Evolutionary conservation across 2,797 vertebrate genomes (phyloP).

Genomic region (Coilia nasus): DNA sequence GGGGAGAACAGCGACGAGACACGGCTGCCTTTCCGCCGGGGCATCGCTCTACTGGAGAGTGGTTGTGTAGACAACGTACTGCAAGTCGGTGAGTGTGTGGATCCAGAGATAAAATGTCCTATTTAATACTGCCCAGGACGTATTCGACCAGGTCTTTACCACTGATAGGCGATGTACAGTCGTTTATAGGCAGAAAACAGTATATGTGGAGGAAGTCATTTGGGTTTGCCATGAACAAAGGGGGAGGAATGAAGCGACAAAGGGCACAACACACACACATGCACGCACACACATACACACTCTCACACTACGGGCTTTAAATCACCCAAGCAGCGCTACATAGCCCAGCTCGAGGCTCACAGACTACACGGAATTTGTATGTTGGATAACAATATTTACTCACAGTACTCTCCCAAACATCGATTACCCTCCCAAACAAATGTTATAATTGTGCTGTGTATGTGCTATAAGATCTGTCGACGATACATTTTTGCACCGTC

Average conservation of each 20-base stretch:
- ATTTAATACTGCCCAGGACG: conserved; percentile 21
- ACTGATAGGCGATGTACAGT: neutral
- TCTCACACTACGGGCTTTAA: conserved; percentile 71
- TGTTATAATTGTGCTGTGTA: neutral
- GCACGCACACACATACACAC: conserved; percentile 23
- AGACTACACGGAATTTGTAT: neutral
- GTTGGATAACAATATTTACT: neutral
- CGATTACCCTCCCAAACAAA: neutral
- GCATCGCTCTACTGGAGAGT: conserved; percentile 88
- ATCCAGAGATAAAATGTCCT: conserved; percentile 41
- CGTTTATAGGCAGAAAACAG: neutral
- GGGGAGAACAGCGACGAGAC: conserved; percentile 85
- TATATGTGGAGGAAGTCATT: conserved; percentile 45
- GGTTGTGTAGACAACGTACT: conserved; percentile 95
- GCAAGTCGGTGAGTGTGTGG: conserved; percentile 91
- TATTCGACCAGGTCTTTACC: neutral
- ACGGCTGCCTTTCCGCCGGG: conserved; percentile 89
- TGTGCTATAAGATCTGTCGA: conserved; percentile 24
- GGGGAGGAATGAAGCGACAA: conserved; percentile 68
- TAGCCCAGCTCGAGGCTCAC: neutral
- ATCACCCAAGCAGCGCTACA: conserved; percentile 53
- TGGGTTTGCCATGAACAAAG: conserved; percentile 74
- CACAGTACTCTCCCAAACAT: neutral
- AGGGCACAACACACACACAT: conserved; percentile 49
- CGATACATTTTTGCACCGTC: conserved; percentile 37